Evolutionary conservation across 2,797 vertebrate genomes (phyloP).

Genomic region (Orientallactaga sibirica): DNA sequence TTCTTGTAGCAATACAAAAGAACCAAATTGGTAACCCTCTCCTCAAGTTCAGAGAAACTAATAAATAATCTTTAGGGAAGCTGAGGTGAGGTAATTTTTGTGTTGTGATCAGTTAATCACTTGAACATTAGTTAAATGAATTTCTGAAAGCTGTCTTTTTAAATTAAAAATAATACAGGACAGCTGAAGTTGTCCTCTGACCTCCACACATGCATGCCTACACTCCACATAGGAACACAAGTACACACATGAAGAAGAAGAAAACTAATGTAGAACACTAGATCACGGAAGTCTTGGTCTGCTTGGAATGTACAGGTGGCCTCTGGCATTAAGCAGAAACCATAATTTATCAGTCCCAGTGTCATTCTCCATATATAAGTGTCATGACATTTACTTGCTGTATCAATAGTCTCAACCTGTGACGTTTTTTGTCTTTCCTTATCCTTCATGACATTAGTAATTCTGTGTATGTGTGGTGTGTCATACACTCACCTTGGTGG

Average conservation of each 20-base stretch:
- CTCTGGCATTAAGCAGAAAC: neutral
- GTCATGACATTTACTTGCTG: no score
- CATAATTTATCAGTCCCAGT: neutral
- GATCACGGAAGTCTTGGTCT: constrained; percentile 29
- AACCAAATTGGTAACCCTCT: constrained; percentile 7
- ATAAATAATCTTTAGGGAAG: constrained; percentile 31
- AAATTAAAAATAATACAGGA: neutral
- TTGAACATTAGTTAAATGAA: constrained; percentile 19
- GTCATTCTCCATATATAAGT: no score
- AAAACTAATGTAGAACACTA: constrained; percentile 43
- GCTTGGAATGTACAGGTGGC: neutral
- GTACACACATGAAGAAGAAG: no score
- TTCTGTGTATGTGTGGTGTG: no score
- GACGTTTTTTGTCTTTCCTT: no score
- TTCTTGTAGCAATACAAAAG: neutral
- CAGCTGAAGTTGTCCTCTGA: no score
- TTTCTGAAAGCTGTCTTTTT: constrained; percentile 50
- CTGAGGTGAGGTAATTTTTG: constrained; percentile 44
- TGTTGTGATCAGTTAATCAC: neutral
- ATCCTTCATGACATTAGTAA: no score
- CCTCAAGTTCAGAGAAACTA: constrained; percentile 19
- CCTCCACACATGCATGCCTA: no score
- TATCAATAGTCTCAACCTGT: no score
- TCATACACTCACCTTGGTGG: no score
- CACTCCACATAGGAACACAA: no score